Evolutionary conservation across 2,113 vertebrate species (phyloP).

Genomic region (Chelonoidis abingdonii): DNA sequence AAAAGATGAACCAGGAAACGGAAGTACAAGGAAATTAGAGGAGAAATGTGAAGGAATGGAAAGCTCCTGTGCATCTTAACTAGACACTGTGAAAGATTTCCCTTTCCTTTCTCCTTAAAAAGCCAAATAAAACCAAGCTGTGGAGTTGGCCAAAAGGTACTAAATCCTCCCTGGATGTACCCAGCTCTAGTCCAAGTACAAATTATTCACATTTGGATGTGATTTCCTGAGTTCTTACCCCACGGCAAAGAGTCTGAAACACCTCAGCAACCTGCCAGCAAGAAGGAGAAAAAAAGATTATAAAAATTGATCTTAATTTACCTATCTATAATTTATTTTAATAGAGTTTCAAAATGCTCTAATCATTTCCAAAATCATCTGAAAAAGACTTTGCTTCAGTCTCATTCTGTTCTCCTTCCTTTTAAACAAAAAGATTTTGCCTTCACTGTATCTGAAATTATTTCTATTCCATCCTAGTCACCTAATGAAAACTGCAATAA

Average conservation of each 20-base stretch:
- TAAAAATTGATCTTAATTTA: conserved; percentile 37
- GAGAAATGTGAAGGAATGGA: conserved; percentile 49
- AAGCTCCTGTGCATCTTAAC: conserved; percentile 11
- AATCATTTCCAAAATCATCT: conserved; percentile 7
- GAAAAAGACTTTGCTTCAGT: background rate
- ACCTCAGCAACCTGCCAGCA: background rate
- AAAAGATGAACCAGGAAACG: conserved; percentile 59
- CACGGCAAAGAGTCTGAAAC: background rate
- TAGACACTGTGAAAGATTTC: conserved; percentile 37
- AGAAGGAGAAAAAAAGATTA: background rate
- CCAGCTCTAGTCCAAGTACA: background rate
- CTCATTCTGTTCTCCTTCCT: conserved; percentile 26
- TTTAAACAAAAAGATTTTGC: background rate
- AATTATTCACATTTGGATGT: background rate
- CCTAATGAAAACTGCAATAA: conserved; percentile 30
- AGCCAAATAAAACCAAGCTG: conserved; percentile 24
- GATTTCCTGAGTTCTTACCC: background rate
- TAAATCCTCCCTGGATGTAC: background rate
- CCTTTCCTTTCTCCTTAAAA: conserved; percentile 24
- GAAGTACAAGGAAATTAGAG: conserved; percentile 49
- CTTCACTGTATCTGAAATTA: conserved; percentile 52
- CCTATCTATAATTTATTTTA: conserved; percentile 10
- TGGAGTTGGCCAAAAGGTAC: background rate
- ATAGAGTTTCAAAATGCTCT: conserved; percentile 4
- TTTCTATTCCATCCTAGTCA: conserved; percentile 30